Base-by-base conservation (phyloP, 2,888 invertebrate genomes). In the Machimus rusticus region DNA sequence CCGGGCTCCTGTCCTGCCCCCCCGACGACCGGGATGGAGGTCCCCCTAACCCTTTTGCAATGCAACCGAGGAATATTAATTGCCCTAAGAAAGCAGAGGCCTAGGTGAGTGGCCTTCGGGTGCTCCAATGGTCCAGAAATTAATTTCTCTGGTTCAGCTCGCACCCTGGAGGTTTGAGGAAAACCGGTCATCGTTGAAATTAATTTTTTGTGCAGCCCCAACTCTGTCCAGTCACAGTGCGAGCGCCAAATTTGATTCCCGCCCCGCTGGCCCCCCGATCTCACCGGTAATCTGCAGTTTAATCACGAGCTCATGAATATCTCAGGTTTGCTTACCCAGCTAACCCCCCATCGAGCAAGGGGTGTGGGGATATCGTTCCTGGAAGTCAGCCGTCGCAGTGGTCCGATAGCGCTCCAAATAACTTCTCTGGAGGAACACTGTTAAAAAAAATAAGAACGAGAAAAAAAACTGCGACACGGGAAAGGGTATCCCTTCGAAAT, bases 271-370 rank as follows among this genome's bases (percentile, higher is more conserved):
- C 76, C 37, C 14, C 37, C n/a, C 37, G 5, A 77, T 51, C 28
- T 66, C 66, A 66, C 66, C 66, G 66, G 51, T 79, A 79, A 57
- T 84, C 82, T 84, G 66, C 82, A 74, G 46, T 43, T 37, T 85
- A 85, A 85, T 85, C 85, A 74, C 74, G 43, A 74, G 31, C 74
- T 74, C 74, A 85, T 85, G 74, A 74, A 43, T 85, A 46, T 85
- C 74, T 85, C 28, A 74, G 74, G 74, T 43, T 51, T 82, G 74
- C 37, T 46, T 85, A 37, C 51, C 34, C 23, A 66, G 82, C 28
- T 4, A 51, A 51, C 79, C 51, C 43, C 43, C 79, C n/a, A 51
- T 51, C 51, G n/a, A 51, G 16, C 5, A 51, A 5, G 23, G 66
- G 8, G 23, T 28, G 8, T 12, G 66, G 14, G 66, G 9, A 2